Conservation (phyloP, 1,140 invertebrate genomes). For the Drosophila ficusphila region DNA sequence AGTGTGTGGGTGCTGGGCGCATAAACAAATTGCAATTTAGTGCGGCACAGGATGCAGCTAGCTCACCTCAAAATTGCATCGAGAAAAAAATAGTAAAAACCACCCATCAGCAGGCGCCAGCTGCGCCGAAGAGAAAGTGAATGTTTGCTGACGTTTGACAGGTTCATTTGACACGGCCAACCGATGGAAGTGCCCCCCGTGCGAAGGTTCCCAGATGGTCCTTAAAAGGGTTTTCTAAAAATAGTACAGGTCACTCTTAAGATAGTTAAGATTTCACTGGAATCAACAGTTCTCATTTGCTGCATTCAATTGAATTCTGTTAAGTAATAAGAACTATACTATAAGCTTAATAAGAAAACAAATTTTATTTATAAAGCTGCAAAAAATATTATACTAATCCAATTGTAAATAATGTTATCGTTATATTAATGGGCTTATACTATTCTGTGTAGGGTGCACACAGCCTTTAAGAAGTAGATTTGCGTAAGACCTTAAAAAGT, state of each 20-base stretch:
- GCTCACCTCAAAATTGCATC: neutral
- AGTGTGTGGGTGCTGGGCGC: slow-evolving; percentile 68
- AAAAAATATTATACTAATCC: too few relatives aligned
- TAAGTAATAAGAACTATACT: too few relatives aligned
- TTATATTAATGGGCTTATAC: too few relatives aligned
- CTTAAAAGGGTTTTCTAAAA: neutral
- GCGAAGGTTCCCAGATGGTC: slow-evolving; percentile 2
- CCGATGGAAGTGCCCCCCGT: slow-evolving; percentile 10
- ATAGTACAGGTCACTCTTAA: neutral
- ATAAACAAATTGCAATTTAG: slow-evolving; percentile 81
- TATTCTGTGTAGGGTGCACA: too few relatives aligned
- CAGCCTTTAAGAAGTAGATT: too few relatives aligned
- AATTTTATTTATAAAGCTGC: too few relatives aligned
- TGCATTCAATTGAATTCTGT: too few relatives aligned
- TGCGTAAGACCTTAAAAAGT: too few relatives aligned
- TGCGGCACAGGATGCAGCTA: slow-evolving; percentile 64
- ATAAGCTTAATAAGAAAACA: too few relatives aligned
- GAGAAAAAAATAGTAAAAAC: slow-evolving; percentile 15
- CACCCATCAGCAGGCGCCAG: slow-evolving; percentile 54
- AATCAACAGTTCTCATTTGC: too few relatives aligned
- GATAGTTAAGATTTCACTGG: too few relatives aligned
- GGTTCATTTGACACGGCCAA: slow-evolving; percentile 67
- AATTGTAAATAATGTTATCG: too few relatives aligned
- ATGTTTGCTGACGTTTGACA: slow-evolving; percentile 76
- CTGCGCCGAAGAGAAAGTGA: slow-evolving; percentile 74